Percentiles rank a stretch among this genome's conserved stretches.
Evolutionary conservation across 2,888 invertebrate species (phyloP).

Genomic region (Branchellion lobata): DNA sequence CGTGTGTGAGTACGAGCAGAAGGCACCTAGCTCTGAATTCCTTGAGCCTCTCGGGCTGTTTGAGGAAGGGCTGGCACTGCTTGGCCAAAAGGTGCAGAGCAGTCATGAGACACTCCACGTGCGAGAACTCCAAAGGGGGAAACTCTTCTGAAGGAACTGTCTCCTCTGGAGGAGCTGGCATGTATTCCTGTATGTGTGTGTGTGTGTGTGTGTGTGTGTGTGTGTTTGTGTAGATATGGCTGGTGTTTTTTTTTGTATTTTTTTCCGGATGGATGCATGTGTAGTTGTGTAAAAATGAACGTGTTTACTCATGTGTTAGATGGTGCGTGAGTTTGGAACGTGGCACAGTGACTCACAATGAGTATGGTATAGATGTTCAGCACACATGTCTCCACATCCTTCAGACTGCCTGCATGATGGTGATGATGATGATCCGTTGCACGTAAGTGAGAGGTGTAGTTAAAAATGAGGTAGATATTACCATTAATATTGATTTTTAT

Average conservation of each 20-base stretch:
- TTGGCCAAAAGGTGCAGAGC: slow-evolving; percentile 67
- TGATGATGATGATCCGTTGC: background rate
- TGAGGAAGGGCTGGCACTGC: slow-evolving; percentile 72
- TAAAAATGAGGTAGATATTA: too few species aligned
- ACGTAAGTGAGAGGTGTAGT: too few species aligned
- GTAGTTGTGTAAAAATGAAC: too few species aligned
- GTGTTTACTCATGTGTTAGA: slow-evolving; percentile 11
- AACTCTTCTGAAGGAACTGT: slow-evolving; percentile 67
- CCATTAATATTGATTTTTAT: too few species aligned
- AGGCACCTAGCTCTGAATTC: slow-evolving; percentile 71
- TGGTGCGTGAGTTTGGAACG: too few species aligned
- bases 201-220: too few species aligned
- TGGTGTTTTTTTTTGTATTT: too few species aligned
- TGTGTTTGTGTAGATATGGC: too few species aligned
- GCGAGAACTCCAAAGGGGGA: slow-evolving; percentile 87
- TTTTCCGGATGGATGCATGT: too few species aligned
- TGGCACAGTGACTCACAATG: too few species aligned
- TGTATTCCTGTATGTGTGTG: slow-evolving; percentile 51
- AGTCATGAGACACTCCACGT: slow-evolving; percentile 86
- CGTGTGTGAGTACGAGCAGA: too few species aligned
- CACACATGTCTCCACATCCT: slow-evolving; percentile 10
- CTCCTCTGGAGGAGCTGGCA: slow-evolving; percentile 73
- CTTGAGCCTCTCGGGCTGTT: slow-evolving; percentile 71
- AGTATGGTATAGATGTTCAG: slow-evolving; percentile 30
- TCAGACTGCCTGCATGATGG: background rate